Percentiles rank a stretch among this genome's conserved stretches.
phyloP scores from a whole-genome alignment of 1,140 invertebrate species.

The Drosophila nigrodunni region DNA sequence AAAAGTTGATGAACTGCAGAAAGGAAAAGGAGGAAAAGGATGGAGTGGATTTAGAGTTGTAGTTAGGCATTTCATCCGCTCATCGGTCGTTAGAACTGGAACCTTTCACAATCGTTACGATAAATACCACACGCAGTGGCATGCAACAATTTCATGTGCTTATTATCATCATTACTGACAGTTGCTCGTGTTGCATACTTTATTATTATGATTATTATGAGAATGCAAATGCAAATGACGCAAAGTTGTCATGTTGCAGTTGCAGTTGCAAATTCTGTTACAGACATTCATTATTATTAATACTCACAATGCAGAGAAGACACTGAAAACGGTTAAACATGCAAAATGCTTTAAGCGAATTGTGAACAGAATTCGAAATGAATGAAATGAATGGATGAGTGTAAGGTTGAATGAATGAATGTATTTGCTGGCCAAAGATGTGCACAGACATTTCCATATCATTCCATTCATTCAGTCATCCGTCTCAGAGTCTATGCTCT shows the following conservation, averaged over 20 bases:
- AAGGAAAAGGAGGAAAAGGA: neutral
- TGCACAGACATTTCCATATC: constrained; percentile 4
- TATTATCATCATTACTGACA: constrained; percentile 63
- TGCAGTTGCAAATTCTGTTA: constrained; percentile 33
- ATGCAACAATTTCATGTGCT: constrained; percentile 64
- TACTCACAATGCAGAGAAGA: constrained; percentile 38
- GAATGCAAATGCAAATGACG: constrained; percentile 77
- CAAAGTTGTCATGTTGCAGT: constrained; percentile 35
- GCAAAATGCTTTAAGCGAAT: constrained; percentile 73
- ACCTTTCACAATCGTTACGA: constrained; percentile 34
- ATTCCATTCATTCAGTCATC: neutral
- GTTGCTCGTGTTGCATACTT: constrained; percentile 40
- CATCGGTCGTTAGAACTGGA: constrained; percentile 17
- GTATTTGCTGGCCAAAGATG: constrained; percentile 42
- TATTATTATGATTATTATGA: constrained; percentile 80
- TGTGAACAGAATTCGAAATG: constrained; percentile 51
- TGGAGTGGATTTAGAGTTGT: too few species aligned
- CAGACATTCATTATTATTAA: constrained; percentile 61
- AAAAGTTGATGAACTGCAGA: constrained; percentile 8
- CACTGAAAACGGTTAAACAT: constrained; percentile 49
- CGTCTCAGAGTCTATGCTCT: neutral
- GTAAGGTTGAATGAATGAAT: constrained; percentile 35
- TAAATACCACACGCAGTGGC: constrained; percentile 37
- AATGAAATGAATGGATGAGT: constrained; percentile 26
- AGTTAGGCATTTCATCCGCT: constrained; percentile 27